Percentiles rank a stretch among this genome's conserved stretches.
Conservation (phyloP, 2,113 vertebrate species). For the Macheiramphus alcinus region DNA sequence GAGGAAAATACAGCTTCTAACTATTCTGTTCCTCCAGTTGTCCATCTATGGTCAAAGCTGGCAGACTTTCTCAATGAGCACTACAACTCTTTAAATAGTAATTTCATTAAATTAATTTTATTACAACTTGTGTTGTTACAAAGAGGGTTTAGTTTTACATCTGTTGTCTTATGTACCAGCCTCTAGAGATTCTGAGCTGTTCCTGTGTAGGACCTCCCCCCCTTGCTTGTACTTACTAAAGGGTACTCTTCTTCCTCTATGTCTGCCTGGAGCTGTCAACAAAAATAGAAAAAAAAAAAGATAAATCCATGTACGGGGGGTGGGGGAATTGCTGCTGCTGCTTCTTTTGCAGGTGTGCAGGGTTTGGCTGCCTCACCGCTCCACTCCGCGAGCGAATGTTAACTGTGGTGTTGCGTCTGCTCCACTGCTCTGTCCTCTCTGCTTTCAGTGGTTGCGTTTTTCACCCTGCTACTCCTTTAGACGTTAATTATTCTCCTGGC, state of each 20-base stretch:
- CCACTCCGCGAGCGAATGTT: background rate
- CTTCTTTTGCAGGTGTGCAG: too few relatives aligned
- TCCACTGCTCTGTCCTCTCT: too few relatives aligned
- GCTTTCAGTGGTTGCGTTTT: too few relatives aligned
- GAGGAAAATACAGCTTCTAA: fast-evolving
- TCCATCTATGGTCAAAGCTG: background rate
- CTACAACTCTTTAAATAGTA: fast-evolving
- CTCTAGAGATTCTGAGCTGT: fast-evolving
- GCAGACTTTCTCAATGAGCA: too few relatives aligned
- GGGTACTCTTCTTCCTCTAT: fast-evolving
- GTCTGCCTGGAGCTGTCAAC: too few relatives aligned
- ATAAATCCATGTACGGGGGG: fast-evolving
- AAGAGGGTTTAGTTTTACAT: fast-evolving
- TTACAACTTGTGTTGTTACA: fast-evolving
- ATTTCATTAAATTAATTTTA: fast-evolving
- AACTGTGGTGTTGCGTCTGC: too few relatives aligned
- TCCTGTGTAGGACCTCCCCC: fast-evolving
- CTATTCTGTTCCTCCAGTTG: fast-evolving
- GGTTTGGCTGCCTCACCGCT: fast-evolving
- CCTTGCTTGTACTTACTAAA: fast-evolving
- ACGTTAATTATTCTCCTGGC: fast-evolving
- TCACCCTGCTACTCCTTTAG: fast-evolving
- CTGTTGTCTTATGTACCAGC: fast-evolving
- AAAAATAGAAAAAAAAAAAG: too few relatives aligned
- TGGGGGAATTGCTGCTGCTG: too few relatives aligned